Conservation (phyloP, 1,140 invertebrate species). For the Solenopsis fugax region DNA sequence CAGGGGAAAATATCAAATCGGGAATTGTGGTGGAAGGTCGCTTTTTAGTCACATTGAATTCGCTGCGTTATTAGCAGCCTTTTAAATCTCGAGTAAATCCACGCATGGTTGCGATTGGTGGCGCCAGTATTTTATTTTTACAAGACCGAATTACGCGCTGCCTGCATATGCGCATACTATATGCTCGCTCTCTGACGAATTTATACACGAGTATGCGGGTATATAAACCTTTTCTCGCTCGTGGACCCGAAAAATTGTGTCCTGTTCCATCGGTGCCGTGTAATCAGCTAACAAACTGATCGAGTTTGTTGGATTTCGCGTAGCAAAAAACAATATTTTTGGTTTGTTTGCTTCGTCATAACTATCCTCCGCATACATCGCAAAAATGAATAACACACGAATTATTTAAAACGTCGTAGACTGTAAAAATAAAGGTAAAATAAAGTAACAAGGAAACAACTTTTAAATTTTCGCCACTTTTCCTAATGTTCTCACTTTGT, state of each 20-base stretch:
- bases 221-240: slow-evolving; percentile 48
- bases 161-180: slow-evolving; percentile 11
- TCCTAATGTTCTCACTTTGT: background rate
- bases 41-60: slow-evolving; percentile 52
- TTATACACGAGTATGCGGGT: slow-evolving; percentile 45
- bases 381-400: slow-evolving; percentile 1
- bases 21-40: background rate
- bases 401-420: background rate
- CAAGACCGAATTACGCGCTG: slow-evolving; percentile 24
- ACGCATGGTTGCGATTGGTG: slow-evolving; percentile 30
- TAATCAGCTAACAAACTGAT: slow-evolving; percentile 62
- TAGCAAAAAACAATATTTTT: slow-evolving; percentile 45
- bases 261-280: slow-evolving; percentile 27
- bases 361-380: background rate
- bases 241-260: slow-evolving; percentile 48
- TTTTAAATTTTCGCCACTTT: background rate
- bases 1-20: slow-evolving; percentile 7
- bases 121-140: slow-evolving; percentile 25
- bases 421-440: background rate
- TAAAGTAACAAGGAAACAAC: background rate
- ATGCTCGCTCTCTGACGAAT: slow-evolving; percentile 38
- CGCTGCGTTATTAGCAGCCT: slow-evolving; percentile 30
- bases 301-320: slow-evolving; percentile 11
- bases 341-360: slow-evolving; percentile 16
- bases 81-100: slow-evolving; percentile 47